Conservation (phyloP, 2,797 vertebrate genomes). For the Pangasius mekongensis region DNA sequence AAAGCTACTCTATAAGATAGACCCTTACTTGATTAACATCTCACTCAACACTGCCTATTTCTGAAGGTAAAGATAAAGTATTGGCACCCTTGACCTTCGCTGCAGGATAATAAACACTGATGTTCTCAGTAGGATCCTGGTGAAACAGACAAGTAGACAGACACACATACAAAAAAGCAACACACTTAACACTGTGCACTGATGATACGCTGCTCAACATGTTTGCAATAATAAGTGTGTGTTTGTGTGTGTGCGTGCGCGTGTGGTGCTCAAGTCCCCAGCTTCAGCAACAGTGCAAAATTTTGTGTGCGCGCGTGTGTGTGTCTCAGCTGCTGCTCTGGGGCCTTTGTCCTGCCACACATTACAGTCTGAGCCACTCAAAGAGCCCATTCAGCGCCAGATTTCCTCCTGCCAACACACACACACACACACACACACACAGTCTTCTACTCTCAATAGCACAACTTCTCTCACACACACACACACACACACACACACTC, state of each 20-base stretch:
- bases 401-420: constrained; percentile 58
- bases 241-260: neutral
- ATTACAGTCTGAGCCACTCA: constrained; percentile 83
- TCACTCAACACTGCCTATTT: neutral
- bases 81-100: neutral
- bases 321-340: constrained; percentile 75
- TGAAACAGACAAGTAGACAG: neutral
- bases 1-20: neutral
- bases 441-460: constrained; percentile 32
- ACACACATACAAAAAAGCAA: neutral
- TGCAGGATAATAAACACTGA: too few species aligned
- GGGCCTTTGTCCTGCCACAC: constrained; percentile 84
- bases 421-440: constrained; percentile 60
- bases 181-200: too few species aligned
- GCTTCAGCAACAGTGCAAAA: constrained; percentile 48
- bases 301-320: constrained; percentile 67
- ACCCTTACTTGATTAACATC: constrained; percentile 10
- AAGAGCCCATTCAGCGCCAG: constrained; percentile 80
- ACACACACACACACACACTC: constrained; percentile 32
- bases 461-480: constrained; percentile 38
- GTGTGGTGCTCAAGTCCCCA: constrained; percentile 12
- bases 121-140: neutral
- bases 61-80: neutral
- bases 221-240: neutral
- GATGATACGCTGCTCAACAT: neutral